Evolutionary conservation across 2,888 invertebrate species (phyloP).

Genomic region (Rhingia rostrata): DNA sequence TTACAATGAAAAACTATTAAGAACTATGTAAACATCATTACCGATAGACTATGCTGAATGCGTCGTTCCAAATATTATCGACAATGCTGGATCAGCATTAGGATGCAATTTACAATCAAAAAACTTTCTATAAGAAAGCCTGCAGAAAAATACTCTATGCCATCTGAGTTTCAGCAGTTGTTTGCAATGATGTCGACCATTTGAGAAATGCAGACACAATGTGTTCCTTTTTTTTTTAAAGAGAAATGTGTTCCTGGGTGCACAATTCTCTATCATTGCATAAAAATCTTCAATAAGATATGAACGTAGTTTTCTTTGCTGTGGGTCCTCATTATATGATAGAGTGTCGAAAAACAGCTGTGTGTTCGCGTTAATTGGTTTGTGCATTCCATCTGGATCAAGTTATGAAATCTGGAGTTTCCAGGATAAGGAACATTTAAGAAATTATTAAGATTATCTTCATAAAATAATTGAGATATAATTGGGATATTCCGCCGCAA

Average conservation of each 20-base stretch:
- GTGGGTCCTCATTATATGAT: conserved; percentile 77
- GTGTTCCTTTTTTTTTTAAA: conserved; percentile 45
- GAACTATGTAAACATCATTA: conserved; percentile 58
- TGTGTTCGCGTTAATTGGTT: conserved; percentile 68
- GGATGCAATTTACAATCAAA: conserved; percentile 91
- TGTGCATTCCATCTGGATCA: conserved; percentile 72
- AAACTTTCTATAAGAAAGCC: conserved; percentile 82
- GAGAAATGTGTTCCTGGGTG: conserved; percentile 83
- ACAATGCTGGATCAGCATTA: conserved; percentile 90
- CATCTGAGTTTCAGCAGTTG: too few species aligned
- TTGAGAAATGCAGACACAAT: not conserved
- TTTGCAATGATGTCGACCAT: too few species aligned
- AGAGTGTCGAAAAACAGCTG: conserved; percentile 14
- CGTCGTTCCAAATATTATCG: conserved; percentile 93
- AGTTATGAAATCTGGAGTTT: conserved; percentile 78
- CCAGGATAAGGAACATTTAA: conserved; percentile 77
- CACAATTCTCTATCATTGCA: conserved; percentile 80
- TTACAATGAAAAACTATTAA: conserved; percentile 68
- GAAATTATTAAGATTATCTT: conserved; percentile 79
- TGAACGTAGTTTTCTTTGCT: conserved; percentile 82
- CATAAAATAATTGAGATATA: conserved; percentile 78
- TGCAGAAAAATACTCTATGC: conserved; percentile 76
- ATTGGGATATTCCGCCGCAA: conserved; percentile 77
- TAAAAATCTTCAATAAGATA: conserved; percentile 81
- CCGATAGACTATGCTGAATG: conserved; percentile 93